Evolutionary conservation across 2,113 vertebrate species (phyloP).

Genomic region (Mustela lutreola): DNA sequence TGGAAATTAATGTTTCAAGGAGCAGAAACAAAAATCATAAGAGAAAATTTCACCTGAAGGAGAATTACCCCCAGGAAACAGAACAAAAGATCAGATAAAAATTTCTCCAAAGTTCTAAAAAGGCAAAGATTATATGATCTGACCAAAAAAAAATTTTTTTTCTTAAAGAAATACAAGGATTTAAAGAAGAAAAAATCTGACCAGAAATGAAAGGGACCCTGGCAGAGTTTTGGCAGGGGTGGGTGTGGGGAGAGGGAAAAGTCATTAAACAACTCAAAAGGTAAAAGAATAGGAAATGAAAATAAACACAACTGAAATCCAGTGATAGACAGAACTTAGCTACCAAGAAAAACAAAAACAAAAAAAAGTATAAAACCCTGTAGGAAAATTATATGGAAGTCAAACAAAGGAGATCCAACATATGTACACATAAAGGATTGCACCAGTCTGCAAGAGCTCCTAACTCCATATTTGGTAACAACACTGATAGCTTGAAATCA

Average conservation of each 20-base stretch:
- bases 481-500: neutral
- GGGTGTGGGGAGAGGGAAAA: fast-evolving
- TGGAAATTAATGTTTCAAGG: neutral
- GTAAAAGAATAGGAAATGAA: neutral
- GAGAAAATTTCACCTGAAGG: neutral
- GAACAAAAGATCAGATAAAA: neutral
- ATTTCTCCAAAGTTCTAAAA: conserved; percentile 1
- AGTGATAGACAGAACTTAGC: neutral
- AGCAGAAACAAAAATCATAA: neutral
- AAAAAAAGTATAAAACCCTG: neutral
- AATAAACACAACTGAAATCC: neutral
- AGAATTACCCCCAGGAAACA: neutral
- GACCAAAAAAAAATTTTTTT: neutral
- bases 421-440: neutral
- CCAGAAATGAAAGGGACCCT: neutral
- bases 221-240: neutral
- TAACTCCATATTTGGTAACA: neutral
- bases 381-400: neutral
- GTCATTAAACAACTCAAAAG: neutral
- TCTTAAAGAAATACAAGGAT: neutral
- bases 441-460: neutral
- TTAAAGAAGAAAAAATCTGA: neutral
- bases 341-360: neutral
- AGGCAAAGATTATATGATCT: neutral
- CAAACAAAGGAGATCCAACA: neutral